Evolutionary conservation across 2,888 invertebrate genomes (phyloP).

Genomic region (Homarus gammarus): DNA sequence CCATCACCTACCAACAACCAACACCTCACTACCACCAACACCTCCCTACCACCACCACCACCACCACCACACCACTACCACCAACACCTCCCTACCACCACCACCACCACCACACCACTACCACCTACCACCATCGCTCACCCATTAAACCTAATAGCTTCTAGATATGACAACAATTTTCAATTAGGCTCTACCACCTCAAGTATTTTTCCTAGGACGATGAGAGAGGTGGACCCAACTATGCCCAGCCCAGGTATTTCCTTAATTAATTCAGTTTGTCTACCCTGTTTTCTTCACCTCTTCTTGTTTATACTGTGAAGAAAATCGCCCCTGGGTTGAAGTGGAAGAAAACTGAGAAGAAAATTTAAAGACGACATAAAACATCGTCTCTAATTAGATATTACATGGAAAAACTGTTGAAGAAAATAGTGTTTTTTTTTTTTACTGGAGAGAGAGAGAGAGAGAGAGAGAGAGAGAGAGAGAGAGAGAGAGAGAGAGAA

Average conservation of each 20-base stretch:
- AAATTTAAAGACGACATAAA: too few species aligned
- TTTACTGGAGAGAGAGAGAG: not conserved
- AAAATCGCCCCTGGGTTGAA: too few species aligned
- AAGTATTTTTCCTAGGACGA: constrained; percentile 1
- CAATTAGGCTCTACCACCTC: constrained; percentile 31
- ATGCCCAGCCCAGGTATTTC: not conserved
- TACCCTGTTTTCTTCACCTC: not conserved
- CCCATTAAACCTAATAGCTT: not conserved
- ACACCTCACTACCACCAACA: too few species aligned
- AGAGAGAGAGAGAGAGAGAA: too few species aligned
- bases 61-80: too few species aligned
- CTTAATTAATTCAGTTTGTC: constrained; percentile 11
- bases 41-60: not conserved
- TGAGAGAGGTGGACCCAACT: not conserved
- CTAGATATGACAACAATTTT: constrained; percentile 40
- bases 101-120: not conserved
- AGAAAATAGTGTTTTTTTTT: not conserved
- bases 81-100: too few species aligned
- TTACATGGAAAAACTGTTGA: not conserved
- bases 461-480: not conserved
- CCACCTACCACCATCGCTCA: not conserved
- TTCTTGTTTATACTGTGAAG: not conserved
- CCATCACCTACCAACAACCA: too few species aligned
- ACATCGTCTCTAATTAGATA: not conserved
- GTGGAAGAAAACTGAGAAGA: too few species aligned